Evolutionary conservation across 1,140 invertebrate genomes (phyloP), one percentile per base, ranked within the genome.

Genomic region (Dufourea novaeangliae): DNA sequence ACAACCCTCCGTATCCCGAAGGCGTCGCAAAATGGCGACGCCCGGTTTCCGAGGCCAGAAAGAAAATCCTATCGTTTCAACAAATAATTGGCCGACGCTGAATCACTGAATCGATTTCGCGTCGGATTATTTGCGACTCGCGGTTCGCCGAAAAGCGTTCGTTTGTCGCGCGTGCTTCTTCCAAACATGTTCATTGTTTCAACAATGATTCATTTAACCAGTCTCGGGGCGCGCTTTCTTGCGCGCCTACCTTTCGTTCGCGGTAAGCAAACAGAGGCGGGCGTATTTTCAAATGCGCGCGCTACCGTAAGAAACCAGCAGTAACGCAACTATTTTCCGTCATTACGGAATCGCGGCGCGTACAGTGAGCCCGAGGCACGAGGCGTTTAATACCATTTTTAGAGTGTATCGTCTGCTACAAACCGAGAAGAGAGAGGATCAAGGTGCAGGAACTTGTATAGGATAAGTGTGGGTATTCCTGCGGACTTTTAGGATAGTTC

Each of bases 301-400:
- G 12, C n/a, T n/a, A n/a, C 34, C 5, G 12, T 22, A 62, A 62
- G 59, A 62, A 62, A 62, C 59, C 59, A 12, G 32, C 20, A 20
- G 34, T n/a, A 62, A 62, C 6, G 37, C 59, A 62, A 62, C 32
- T 25, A 62, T 62, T 62, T 62, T 62, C 34, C 32, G 20, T 62
- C 20, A 62, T 62, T 62, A 32, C 8, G 22, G 37, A 62, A 41
- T 62, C 59, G 20, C 59, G 17, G 22, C 59, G 59, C 59, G 59
- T 62, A 39, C 32, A 8, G 7, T 25, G 22, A 37, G 22, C 14
- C 11, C 14, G 14, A 32, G 14, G 11, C 29, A 12, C 59, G 59
- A n/a, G 59, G 32, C 59, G 59, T 62, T 62, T 62, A 11, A 41
- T 62, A 62, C 37, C 59, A 41, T 62, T 62, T 62, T 62, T 62